These are phyloP conservation scores for Phylloscopus whistleri DNA, from an alignment of 2,113 vertebrate species.

Conservation along the genomic window DNA sequence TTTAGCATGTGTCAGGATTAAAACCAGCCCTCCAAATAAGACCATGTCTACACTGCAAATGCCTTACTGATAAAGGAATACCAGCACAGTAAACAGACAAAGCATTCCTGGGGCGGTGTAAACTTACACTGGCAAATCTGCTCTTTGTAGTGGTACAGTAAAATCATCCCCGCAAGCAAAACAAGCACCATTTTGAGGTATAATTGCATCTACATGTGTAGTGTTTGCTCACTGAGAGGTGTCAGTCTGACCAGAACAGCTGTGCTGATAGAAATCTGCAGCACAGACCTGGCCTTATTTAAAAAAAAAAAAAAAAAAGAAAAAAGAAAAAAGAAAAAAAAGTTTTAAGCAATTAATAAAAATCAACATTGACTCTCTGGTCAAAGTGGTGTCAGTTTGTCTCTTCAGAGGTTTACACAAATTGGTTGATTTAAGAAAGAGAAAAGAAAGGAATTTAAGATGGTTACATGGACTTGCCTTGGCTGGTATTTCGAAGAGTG, in stretches of 20 bases:
- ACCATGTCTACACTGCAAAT: conserved; percentile 66
- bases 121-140: conserved; percentile 68
- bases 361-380: conserved; percentile 13
- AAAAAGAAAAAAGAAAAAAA: neutral
- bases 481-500: conserved; percentile 43
- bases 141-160: conserved; percentile 66
- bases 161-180: conserved; percentile 65
- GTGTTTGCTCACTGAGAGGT: conserved; percentile 64
- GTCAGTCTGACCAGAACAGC: conserved; percentile 68
- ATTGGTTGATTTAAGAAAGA: conserved; percentile 24
- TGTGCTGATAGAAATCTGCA: conserved; percentile 59
- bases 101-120: conserved; percentile 65
- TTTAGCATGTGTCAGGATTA: conserved; percentile 72
- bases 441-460: conserved; percentile 50
- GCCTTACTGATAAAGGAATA: conserved; percentile 69
- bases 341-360: conserved; percentile 47
- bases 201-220: conserved; percentile 70
- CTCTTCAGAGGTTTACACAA: conserved; percentile 15
- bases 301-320: neutral
- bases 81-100: conserved; percentile 68
- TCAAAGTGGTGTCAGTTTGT: conserved; percentile 35
- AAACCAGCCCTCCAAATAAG: conserved; percentile 68
- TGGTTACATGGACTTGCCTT: conserved; percentile 40
- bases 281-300: neutral
- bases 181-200: conserved; percentile 63